These are phyloP conservation scores for Masticophis lateralis DNA, from an alignment of 2,797 vertebrate genomes.

Conservation along the genomic window DNA sequence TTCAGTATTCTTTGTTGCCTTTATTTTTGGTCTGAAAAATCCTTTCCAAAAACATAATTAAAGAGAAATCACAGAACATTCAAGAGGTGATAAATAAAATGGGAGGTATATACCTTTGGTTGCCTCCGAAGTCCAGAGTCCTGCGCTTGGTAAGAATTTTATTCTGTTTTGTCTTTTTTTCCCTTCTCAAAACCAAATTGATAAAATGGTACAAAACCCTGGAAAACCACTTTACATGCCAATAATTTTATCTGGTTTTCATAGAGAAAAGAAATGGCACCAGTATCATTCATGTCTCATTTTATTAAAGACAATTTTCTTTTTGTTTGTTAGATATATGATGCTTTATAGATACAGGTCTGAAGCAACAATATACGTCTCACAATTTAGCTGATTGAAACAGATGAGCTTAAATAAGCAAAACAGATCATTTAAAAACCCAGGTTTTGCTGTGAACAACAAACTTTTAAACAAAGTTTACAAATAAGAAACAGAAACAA, in stretches of 20 bases:
- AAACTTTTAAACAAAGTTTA: background rate
- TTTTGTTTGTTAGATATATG: background rate
- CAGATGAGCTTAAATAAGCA: background rate
- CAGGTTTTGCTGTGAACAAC: background rate
- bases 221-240: background rate
- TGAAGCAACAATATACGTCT: background rate
- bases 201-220: background rate
- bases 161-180: background rate
- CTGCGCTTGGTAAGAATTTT: background rate
- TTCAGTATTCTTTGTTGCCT: background rate
- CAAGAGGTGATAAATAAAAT: background rate
- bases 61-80: background rate
- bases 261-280: background rate
- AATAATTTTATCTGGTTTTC: background rate
- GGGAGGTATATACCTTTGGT: background rate
- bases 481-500: background rate
- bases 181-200: background rate
- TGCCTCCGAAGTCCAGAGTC: background rate
- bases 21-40: background rate
- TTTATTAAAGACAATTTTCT: background rate
- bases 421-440: background rate
- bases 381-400: background rate
- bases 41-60: background rate
- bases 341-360: background rate
- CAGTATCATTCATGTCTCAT: background rate